phyloP scores from a whole-genome alignment of 1,140 invertebrate genomes.

The Colletes latitarsis region DNA sequence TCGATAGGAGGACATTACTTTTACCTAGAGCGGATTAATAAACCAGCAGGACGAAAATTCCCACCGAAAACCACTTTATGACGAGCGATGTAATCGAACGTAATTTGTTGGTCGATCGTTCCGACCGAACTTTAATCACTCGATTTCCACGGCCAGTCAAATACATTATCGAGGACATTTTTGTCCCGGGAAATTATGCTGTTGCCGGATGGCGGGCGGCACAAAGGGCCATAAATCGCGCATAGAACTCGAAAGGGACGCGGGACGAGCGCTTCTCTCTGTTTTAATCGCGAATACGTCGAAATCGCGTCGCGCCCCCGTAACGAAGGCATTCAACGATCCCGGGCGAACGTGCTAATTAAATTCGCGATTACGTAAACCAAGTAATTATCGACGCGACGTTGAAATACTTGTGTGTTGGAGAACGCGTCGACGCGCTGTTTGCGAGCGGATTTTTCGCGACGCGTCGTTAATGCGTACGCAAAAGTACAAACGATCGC shows the following conservation, averaged over 20 bases:
- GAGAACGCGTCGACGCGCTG: slow-evolving; percentile 16
- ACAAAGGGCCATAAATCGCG: slow-evolving; percentile 55
- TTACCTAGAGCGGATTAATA: neutral
- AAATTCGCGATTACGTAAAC: slow-evolving; percentile 62
- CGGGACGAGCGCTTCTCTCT: slow-evolving; percentile 38
- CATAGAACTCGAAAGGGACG: slow-evolving; percentile 44
- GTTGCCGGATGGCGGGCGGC: slow-evolving; percentile 16
- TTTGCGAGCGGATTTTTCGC: neutral
- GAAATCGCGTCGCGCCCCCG: slow-evolving; percentile 38
- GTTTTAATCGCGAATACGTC: slow-evolving; percentile 56
- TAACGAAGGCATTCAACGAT: slow-evolving; percentile 61
- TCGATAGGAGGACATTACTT: neutral
- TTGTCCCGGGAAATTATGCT: slow-evolving; percentile 35
- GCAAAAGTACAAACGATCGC: neutral
- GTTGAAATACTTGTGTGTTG: slow-evolving; percentile 22
- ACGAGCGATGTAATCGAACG: slow-evolving; percentile 13
- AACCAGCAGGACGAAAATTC: neutral
- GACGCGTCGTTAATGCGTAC: neutral
- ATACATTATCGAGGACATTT: slow-evolving; percentile 38
- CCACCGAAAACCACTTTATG: neutral
- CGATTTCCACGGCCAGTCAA: neutral
- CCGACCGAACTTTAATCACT: slow-evolving; percentile 12
- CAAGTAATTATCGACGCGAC: slow-evolving; percentile 58
- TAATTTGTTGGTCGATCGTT: slow-evolving; percentile 6
- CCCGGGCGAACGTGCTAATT: slow-evolving; percentile 53